phyloP scores from a whole-genome alignment of 2,888 invertebrate genomes.

The Dimorphilus gyrociliatus region DNA sequence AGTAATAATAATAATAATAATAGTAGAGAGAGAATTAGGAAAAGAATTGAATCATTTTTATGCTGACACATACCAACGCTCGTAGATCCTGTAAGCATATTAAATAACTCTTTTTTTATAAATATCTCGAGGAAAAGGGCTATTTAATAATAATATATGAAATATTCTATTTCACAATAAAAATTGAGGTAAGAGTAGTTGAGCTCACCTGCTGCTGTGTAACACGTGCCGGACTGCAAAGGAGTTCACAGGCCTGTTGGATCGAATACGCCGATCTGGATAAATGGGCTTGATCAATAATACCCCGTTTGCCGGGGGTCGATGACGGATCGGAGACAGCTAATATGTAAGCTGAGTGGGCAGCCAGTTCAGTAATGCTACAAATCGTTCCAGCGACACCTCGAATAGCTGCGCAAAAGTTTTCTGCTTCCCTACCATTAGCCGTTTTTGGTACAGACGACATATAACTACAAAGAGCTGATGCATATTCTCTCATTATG shows the following conservation, averaged over 20 bases:
- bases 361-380: conserved; percentile 75
- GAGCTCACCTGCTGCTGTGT: conserved; percentile 30
- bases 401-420: conserved; percentile 65
- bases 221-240: conserved; percentile 30
- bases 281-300: conserved; percentile 35
- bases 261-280: conserved; percentile 70
- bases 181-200: too few relatives aligned
- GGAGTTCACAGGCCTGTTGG: conserved; percentile 57
- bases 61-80: conserved; percentile 4
- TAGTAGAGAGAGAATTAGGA: too few relatives aligned
- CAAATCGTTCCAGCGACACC: conserved; percentile 73
- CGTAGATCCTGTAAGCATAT: conserved; percentile 2
- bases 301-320: conserved; percentile 55
- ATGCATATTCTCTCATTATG: too few relatives aligned
- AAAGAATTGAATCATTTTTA: too few relatives aligned
- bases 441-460: too few relatives aligned
- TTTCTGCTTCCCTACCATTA: conserved; percentile 62
- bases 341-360: conserved; percentile 83
- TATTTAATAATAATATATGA: neutral
- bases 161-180: too few relatives aligned
- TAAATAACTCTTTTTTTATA: neutral
- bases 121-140: neutral
- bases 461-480: too few relatives aligned
- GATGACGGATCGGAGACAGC: conserved; percentile 80
- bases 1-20: too few relatives aligned